Evolutionary conservation across 2,797 vertebrate species (phyloP).

Genomic region (Protosalanx chinensis): DNA sequence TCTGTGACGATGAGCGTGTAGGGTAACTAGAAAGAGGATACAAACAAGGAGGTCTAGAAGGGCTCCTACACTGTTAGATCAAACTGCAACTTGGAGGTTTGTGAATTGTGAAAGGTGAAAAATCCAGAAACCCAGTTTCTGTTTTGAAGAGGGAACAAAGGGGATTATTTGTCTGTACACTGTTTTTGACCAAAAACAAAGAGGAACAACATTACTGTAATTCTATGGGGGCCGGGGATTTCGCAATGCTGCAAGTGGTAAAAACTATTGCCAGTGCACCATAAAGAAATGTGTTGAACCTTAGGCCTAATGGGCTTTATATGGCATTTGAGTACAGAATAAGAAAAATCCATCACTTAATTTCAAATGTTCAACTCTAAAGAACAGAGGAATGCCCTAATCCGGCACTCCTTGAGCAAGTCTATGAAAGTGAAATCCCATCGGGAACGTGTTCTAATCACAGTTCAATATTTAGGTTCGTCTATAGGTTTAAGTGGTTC

Average conservation of each 20-base stretch:
- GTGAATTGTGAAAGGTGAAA: not conserved
- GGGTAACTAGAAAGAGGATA: not conserved
- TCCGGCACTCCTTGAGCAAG: slow-evolving; percentile 13
- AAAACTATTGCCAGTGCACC: too few species aligned
- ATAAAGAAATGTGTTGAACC: too few species aligned
- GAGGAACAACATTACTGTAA: not conserved
- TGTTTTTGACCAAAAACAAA: not conserved
- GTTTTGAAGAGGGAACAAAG: not conserved
- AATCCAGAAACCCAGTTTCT: not conserved
- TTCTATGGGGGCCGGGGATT: slow-evolving; percentile 16
- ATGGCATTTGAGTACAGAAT: not conserved
- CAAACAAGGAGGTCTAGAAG: slow-evolving; percentile 5
- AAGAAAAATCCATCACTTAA: too few species aligned
- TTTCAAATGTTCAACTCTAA: not conserved
- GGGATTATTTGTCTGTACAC: not conserved
- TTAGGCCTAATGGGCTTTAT: slow-evolving; percentile 16
- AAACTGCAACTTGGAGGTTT: not conserved
- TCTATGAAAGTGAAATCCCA: slow-evolving; percentile 28
- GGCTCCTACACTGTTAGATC: not conserved
- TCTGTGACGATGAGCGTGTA: not conserved
- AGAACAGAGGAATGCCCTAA: not conserved
- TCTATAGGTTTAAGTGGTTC: slow-evolving; percentile 28
- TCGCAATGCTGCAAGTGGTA: too few species aligned
- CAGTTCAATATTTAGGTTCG: slow-evolving; percentile 21
- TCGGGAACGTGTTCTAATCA: slow-evolving; percentile 17